phyloP scores from a whole-genome alignment of 2,113 vertebrate genomes.

The Podarcis muralis region DNA sequence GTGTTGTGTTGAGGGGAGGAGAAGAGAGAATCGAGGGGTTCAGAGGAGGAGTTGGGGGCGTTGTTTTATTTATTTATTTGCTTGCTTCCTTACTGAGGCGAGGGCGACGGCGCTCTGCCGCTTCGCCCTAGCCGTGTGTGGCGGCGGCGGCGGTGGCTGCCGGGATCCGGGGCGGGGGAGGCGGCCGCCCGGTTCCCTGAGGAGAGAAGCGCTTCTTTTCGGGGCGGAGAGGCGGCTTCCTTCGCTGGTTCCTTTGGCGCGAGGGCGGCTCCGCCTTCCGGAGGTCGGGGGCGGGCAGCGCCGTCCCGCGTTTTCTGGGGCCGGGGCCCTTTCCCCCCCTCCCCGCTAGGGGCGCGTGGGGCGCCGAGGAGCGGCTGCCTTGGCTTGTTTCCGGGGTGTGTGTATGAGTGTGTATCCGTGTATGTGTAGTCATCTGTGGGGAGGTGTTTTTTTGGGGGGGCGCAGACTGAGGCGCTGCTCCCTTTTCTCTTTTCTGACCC shows the following conservation, averaged over 20 bases:
- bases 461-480: too few species aligned
- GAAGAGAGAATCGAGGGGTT: neutral
- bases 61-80: too few species aligned
- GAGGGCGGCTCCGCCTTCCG: neutral
- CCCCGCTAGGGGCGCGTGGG: neutral
- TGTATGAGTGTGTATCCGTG: too few species aligned
- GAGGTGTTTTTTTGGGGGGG: too few species aligned
- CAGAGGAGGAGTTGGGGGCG: neutral
- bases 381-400: neutral
- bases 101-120: neutral
- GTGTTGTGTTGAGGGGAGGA: neutral
- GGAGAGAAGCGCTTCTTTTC: neutral
- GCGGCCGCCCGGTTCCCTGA: too few species aligned
- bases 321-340: neutral
- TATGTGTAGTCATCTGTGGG: too few species aligned
- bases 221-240: neutral
- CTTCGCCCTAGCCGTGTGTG: neutral
- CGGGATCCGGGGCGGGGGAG: neutral
- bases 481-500: neutral
- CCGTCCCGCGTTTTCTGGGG: neutral
- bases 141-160: neutral
- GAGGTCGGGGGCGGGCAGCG: neutral
- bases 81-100: too few species aligned
- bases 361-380: neutral
- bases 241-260: constrained; percentile 19